Conservation (phyloP, 37 sponge, comb jelly and placozoan species). For the Crambe crambe region DNA sequence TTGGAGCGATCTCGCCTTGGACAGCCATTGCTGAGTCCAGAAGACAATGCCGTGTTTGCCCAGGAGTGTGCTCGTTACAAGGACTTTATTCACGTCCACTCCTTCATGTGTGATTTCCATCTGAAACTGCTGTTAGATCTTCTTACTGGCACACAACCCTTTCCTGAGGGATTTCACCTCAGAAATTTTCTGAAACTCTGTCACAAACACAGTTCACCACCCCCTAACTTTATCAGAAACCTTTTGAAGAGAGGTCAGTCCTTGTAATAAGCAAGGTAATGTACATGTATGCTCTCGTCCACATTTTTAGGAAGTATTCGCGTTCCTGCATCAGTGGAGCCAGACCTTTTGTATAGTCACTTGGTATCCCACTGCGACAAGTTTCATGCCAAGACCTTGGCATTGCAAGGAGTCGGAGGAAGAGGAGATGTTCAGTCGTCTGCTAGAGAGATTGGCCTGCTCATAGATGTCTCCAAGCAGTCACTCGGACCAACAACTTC, state of each 20-base stretch:
- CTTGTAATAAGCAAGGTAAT: background rate
- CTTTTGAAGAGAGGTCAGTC: conserved; percentile 53
- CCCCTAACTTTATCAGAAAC: conserved; percentile 53
- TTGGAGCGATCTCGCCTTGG: conserved; percentile 65
- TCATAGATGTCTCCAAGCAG: conserved; percentile 35
- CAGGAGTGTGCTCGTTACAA: conserved; percentile 75
- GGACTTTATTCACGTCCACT: conserved; percentile 86
- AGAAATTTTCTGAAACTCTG: conserved; percentile 30
- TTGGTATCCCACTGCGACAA: conserved; percentile 52
- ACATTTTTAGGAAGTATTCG: background rate
- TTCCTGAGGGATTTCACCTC: conserved; percentile 36
- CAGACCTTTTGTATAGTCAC: conserved; percentile 46
- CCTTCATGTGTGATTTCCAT: conserved; percentile 85
- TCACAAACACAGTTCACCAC: conserved; percentile 16
- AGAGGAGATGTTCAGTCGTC: background rate
- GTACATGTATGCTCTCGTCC: background rate
- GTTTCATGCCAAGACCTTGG: conserved; percentile 48
- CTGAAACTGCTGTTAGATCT: conserved; percentile 31
- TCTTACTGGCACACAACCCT: background rate
- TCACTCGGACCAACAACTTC: conserved; percentile 37
- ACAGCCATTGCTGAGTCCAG: conserved; percentile 8
- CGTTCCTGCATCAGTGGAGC: conserved; percentile 12
- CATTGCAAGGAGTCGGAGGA: conserved; percentile 10
- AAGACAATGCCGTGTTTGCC: conserved; percentile 58
- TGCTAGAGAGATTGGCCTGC: conserved; percentile 20